Percentiles rank a stretch among this genome's conserved stretches.
These are phyloP conservation scores for Drosophila varians DNA, from an alignment of 1,140 invertebrate genomes.

Conservation along the genomic window DNA sequence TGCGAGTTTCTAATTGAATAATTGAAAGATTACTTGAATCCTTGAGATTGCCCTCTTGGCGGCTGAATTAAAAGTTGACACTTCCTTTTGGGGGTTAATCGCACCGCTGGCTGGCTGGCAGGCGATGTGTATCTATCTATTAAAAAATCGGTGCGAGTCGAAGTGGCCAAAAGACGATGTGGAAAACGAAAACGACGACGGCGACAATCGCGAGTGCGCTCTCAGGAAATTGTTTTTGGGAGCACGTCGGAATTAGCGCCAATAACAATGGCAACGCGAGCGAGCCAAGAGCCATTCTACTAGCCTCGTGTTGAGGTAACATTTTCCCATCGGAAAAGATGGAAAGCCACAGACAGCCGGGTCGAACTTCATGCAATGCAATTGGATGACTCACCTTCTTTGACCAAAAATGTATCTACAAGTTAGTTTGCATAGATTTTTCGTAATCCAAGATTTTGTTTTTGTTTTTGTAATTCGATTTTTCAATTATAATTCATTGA, in stretches of 20 bases:
- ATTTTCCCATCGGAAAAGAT: too few species aligned
- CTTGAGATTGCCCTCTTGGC: constrained; percentile 37
- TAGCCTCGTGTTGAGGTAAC: constrained; percentile 21
- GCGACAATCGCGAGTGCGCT: constrained; percentile 54
- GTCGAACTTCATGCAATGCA: not conserved
- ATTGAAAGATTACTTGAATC: constrained; percentile 29
- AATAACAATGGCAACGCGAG: constrained; percentile 56
- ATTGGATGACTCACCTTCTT: constrained; percentile 1
- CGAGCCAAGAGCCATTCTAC: not conserved
- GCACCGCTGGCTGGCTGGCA: constrained; percentile 53
- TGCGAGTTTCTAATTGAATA: constrained; percentile 15
- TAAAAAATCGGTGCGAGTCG: constrained; percentile 76
- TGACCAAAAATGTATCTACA: too few species aligned
- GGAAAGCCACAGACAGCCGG: not conserved
- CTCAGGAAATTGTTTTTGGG: constrained; percentile 71
- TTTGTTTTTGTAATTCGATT: not conserved
- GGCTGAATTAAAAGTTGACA: constrained; percentile 68
- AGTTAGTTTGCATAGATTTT: too few species aligned
- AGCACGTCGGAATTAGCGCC: constrained; percentile 63
- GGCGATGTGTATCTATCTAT: constrained; percentile 75
- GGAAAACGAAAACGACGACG: constrained; percentile 40
- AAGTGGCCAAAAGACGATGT: constrained; percentile 68
- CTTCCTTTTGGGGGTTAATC: constrained; percentile 75
- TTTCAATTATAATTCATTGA: too few species aligned
- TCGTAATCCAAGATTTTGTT: too few species aligned